Base-by-base conservation (phyloP, 1,140 invertebrate genomes). In the Pinna nobilis region DNA sequence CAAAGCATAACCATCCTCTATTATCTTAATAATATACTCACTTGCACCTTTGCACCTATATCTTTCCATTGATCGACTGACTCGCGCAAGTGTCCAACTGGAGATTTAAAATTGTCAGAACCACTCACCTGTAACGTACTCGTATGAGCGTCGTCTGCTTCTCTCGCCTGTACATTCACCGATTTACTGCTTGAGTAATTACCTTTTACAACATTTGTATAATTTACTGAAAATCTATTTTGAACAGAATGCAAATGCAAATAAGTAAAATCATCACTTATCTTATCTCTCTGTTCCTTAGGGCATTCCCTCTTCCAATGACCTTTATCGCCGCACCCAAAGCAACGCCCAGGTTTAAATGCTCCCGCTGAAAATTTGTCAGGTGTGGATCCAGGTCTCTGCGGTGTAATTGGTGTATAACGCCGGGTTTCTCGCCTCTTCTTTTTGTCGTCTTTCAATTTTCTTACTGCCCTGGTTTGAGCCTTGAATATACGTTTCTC, bases 401-500 rank as follows among this genome's bases (percentile, higher is more conserved):
- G 23, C 20, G 20, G 51, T 3, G 9, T 20, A 53, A 2, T 1
- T 13, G 50, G 50, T 3, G 50, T 53, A 53, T 53, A 53, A 28
- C 39, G 35, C 23, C 15, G 9, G 6, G 20, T 61, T 3, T 35
- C 2, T 28, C 55, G 5, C 47, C 25, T 69, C 35, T 70, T 63
- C 0, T 30, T 25, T 32, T 70, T 71, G 49, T 71, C 63, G 1
- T 69, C 68, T 37, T 61, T 66, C n/a, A 51, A 18, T 39, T 76
- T 70, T 0, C 55, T 63, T 6, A 64, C 51, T 3, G 74, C 74
- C 28, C 74, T 2, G 3, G 32, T 25, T 32, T 76, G 35, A 1
- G 67, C 74, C 28, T 70, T 70, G 25, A 49, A 63, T 20, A 59
- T 76, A 6, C 53, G 61, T 44, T 76, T 70, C n/a, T 76, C 67